Percentiles rank a stretch among this genome's conserved stretches.
phyloP scores from a whole-genome alignment of 1,140 invertebrate genomes.

The Aradophagus sp. region DNA sequence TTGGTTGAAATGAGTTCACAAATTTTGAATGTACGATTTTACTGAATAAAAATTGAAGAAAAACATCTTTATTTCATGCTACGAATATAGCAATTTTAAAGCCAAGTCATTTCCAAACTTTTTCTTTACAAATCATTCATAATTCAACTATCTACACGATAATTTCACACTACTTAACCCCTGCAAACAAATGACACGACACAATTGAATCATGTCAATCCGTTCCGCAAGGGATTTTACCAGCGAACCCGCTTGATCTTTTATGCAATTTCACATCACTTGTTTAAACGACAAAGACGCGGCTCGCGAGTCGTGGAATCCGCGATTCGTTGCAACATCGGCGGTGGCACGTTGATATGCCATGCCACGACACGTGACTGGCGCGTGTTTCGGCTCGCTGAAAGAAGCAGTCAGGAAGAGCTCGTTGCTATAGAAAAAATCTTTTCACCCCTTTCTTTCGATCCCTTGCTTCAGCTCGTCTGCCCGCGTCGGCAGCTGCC shows the following conservation, averaged over 20 bases:
- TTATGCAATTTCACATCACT: too few relatives aligned
- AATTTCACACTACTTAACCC: too few relatives aligned
- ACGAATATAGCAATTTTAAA: too few relatives aligned
- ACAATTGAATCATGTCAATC: too few relatives aligned
- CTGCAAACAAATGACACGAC: too few relatives aligned
- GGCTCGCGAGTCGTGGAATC: constrained; percentile 14
- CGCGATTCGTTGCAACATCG: constrained; percentile 31
- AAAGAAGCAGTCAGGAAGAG: constrained; percentile 59
- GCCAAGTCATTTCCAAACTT: too few relatives aligned
- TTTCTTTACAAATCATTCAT: too few relatives aligned
- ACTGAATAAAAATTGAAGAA: too few relatives aligned
- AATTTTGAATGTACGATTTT: constrained; percentile 11
- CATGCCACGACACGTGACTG: constrained; percentile 64
- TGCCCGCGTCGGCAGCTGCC: constrained; percentile 46
- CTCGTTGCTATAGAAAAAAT: constrained; percentile 56
- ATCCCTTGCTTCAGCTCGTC: constrained; percentile 26
- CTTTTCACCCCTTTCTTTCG: constrained; percentile 63
- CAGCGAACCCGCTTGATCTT: too few relatives aligned
- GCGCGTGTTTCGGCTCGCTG: constrained; percentile 42
- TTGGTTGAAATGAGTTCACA: constrained; percentile 19
- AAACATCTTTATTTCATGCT: too few relatives aligned
- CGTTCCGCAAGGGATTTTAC: neutral
- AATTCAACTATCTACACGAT: too few relatives aligned
- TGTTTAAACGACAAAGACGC: too few relatives aligned
- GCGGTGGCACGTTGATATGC: constrained; percentile 43